A percentile compares a stretch with the other conserved stretches of the same genome.
Conservation (phyloP, 2,888 invertebrate genomes). For the Torymus aiolomorphi region DNA sequence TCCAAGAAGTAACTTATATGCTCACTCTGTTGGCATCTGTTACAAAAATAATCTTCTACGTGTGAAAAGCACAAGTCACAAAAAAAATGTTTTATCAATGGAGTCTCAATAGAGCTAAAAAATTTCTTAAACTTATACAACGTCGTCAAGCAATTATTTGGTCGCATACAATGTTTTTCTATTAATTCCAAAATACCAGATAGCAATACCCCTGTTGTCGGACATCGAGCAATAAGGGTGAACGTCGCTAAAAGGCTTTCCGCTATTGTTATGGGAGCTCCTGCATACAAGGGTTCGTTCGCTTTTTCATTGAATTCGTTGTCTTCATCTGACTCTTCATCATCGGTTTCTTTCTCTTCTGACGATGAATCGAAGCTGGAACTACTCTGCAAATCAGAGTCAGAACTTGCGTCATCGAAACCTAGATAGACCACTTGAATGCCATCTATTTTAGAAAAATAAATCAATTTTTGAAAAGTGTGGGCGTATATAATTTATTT, state of each 20-base stretch:
- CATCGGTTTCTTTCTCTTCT: too few relatives aligned
- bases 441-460: too few relatives aligned
- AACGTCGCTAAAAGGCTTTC: constrained; percentile 48
- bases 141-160: constrained; percentile 44
- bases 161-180: constrained; percentile 43
- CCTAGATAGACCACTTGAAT: too few relatives aligned
- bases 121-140: constrained; percentile 52
- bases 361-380: too few relatives aligned
- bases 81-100: constrained; percentile 42
- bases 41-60: constrained; percentile 27
- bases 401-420: too few relatives aligned
- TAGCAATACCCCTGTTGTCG: constrained; percentile 19
- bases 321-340: too few relatives aligned
- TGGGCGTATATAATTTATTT: too few relatives aligned
- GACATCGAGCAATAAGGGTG: constrained; percentile 19
- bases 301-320: too few relatives aligned
- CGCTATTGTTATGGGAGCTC: constrained; percentile 27
- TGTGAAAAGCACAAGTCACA: constrained; percentile 36
- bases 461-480: too few relatives aligned
- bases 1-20: constrained; percentile 49
- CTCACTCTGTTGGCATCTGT: neutral
- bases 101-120: constrained; percentile 22
- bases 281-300: too few relatives aligned
- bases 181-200: constrained; percentile 24
- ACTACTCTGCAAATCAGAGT: too few relatives aligned